These are phyloP conservation scores for Pantelozetes paolii DNA, from an alignment of 2,888 invertebrate species.

Conservation along the genomic window DNA sequence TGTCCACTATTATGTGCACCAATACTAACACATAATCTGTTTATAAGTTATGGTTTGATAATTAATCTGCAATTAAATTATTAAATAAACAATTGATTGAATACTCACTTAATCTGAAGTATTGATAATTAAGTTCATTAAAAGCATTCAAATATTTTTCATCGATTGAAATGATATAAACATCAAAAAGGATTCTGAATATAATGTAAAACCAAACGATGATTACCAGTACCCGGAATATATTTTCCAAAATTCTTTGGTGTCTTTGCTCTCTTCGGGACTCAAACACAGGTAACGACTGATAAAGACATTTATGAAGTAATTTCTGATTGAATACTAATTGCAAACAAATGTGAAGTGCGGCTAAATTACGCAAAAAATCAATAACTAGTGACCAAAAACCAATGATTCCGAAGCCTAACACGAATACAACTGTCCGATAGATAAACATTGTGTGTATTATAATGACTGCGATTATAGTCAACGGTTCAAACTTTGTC, in stretches of 20 bases:
- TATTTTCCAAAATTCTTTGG: not conserved
- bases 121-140: not conserved
- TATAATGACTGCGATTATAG: not conserved
- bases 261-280: not conserved
- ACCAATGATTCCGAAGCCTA: not conserved
- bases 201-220: not conserved
- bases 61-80: not conserved
- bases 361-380: not conserved
- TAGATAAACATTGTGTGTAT: not conserved
- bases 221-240: not conserved
- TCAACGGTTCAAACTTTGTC: not conserved
- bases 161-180: not conserved
- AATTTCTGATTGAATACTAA: not conserved
- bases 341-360: not conserved
- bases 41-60: not conserved
- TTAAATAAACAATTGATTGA: not conserved
- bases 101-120: not conserved
- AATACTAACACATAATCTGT: not conserved
- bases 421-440: not conserved
- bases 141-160: not conserved
- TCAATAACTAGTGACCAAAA: not conserved
- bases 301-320: conserved; percentile 22
- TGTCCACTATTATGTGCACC: not conserved
- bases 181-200: not conserved
- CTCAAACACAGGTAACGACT: conserved; percentile 5